Conservation (phyloP, 2,888 invertebrate genomes). For the Drosophila bunnanda region DNA sequence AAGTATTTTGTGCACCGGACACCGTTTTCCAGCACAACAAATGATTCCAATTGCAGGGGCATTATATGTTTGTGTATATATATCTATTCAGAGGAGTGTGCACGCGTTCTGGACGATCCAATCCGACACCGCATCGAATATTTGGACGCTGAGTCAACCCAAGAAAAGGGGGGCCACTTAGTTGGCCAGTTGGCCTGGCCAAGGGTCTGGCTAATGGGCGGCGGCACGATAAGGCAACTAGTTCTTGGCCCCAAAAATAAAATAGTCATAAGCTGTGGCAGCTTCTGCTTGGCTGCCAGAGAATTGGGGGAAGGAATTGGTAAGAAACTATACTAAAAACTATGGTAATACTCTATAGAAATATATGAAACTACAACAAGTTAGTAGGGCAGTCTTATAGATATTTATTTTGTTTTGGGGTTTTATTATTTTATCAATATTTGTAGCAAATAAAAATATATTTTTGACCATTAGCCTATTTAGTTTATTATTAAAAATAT, state of each 20-base stretch:
- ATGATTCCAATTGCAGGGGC: conserved; percentile 4
- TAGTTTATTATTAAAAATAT: too few species aligned
- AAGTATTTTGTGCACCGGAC: conserved; percentile 18
- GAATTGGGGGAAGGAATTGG: neutral
- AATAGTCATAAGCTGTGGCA: conserved; percentile 43
- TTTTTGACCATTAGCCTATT: too few species aligned
- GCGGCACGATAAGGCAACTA: conserved; percentile 63
- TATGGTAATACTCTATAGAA: neutral
- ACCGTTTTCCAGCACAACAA: conserved; percentile 17
- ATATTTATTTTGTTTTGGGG: neutral
- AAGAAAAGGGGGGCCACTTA: neutral
- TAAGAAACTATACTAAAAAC: neutral
- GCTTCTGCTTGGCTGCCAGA: conserved; percentile 31
- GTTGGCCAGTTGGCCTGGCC: conserved; percentile 11
- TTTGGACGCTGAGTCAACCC: conserved; percentile 26
- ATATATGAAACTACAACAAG: neutral
- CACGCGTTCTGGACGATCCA: conserved; percentile 8
- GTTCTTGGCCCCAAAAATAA: conserved; percentile 47
- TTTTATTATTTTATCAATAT: too few species aligned
- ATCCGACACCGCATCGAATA: conserved; percentile 18
- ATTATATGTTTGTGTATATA: neutral
- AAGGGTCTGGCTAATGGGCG: conserved; percentile 43
- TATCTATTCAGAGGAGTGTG: conserved; percentile 7
- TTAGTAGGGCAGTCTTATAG: too few species aligned
- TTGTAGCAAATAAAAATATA: too few species aligned